Evolutionary conservation across 2,113 vertebrate species (phyloP).

Genomic region (Ramphastos sulfuratus): DNA sequence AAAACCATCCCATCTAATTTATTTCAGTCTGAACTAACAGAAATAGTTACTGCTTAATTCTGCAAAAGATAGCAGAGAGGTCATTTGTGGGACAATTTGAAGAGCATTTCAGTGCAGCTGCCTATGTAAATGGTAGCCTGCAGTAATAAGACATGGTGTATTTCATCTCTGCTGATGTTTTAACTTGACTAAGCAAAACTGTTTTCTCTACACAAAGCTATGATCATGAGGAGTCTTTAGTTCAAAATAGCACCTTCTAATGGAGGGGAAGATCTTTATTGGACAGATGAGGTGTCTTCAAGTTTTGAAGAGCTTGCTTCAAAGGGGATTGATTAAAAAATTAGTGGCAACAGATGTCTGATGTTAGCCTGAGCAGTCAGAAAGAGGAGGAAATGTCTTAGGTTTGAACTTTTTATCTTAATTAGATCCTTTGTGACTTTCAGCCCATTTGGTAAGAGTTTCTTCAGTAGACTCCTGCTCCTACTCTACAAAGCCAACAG

Average conservation of each 20-base stretch:
- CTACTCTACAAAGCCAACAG: not conserved
- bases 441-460: not conserved
- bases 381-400: slow-evolving; percentile 9
- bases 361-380: not conserved
- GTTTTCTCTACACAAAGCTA: not conserved
- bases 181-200: slow-evolving; percentile 16
- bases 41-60: slow-evolving; percentile 1
- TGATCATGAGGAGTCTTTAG: not conserved
- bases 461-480: not conserved
- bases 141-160: not conserved
- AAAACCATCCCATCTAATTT: not conserved
- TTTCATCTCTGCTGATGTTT: slow-evolving; percentile 14
- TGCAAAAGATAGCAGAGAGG: not conserved
- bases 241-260: slow-evolving; percentile 4
- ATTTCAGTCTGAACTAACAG: not conserved
- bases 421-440: slow-evolving; percentile 17
- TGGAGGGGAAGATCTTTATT: not conserved
- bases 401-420: slow-evolving; percentile 37
- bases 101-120: slow-evolving; percentile 27
- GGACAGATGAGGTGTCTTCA: not conserved
- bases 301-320: not conserved
- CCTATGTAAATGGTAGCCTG: slow-evolving; percentile 9
- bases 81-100: slow-evolving; percentile 28
- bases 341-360: not conserved
- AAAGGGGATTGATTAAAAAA: slow-evolving; percentile 15